phyloP scores from a whole-genome alignment of 1,140 invertebrate species.

The Venturia canescens region DNA sequence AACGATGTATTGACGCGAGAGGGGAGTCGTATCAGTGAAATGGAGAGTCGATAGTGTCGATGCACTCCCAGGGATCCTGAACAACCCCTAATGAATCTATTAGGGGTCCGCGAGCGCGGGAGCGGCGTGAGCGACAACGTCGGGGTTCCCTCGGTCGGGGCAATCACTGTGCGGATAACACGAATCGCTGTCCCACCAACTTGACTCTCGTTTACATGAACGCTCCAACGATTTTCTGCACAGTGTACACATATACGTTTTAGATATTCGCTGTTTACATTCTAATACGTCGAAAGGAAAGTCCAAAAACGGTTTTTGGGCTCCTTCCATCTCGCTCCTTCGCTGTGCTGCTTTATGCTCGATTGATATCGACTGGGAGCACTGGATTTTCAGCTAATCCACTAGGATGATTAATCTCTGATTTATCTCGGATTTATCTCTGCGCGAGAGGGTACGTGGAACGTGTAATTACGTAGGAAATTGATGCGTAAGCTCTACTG shows the following conservation, averaged over 20 bases:
- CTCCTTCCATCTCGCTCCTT: not conserved
- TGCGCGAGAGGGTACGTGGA: too few species aligned
- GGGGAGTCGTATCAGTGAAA: slow-evolving; percentile 49
- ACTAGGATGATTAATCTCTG: too few species aligned
- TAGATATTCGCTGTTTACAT: not conserved
- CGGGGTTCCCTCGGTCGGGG: slow-evolving; percentile 31
- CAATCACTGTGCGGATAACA: slow-evolving; percentile 66
- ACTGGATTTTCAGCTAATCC: too few species aligned
- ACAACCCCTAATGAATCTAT: slow-evolving; percentile 70
- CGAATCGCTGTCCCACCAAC: slow-evolving; percentile 44
- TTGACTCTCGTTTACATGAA: slow-evolving; percentile 42
- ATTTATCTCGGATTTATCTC: too few species aligned
- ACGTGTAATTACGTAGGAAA: too few species aligned
- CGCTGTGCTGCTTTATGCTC: not conserved
- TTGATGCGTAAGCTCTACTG: too few species aligned
- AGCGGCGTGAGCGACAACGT: slow-evolving; percentile 53
- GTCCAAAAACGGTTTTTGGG: slow-evolving; percentile 20
- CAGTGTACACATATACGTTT: not conserved
- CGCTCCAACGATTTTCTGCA: slow-evolving; percentile 19
- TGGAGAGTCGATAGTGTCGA: slow-evolving; percentile 48
- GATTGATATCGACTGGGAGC: too few species aligned
- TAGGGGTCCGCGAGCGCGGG: slow-evolving; percentile 52
- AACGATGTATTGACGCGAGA: slow-evolving; percentile 47
- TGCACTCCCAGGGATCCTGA: slow-evolving; percentile 50
- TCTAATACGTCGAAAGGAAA: not conserved